phyloP scores from a whole-genome alignment of 2,113 vertebrate genomes.

The Calidris pygmaea region DNA sequence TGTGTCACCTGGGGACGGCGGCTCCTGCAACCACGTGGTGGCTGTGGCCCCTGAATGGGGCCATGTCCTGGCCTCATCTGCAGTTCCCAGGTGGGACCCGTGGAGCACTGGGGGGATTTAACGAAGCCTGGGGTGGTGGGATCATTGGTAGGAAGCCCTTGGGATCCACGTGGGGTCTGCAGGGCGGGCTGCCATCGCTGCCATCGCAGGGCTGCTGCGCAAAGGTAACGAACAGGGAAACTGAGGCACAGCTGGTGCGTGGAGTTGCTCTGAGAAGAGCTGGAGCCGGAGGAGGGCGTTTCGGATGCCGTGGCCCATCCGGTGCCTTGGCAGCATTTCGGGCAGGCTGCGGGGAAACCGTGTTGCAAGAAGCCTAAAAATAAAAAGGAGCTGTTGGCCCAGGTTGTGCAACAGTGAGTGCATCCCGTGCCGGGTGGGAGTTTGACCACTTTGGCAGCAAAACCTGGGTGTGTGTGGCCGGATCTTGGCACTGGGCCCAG shows the following conservation, averaged over 20 bases:
- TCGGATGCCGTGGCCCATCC: accelerated
- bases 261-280: background rate
- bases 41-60: background rate
- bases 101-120: accelerated
- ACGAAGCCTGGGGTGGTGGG: accelerated
- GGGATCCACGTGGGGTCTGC: accelerated
- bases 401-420: background rate
- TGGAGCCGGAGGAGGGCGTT: background rate
- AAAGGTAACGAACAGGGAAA: background rate
- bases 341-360: background rate
- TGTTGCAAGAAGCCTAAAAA: background rate
- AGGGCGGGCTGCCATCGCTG: background rate
- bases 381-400: background rate
- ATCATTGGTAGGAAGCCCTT: background rate
- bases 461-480: accelerated
- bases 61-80: background rate
- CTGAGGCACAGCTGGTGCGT: background rate
- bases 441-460: background rate
- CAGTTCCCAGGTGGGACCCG: background rate
- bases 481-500: background rate
- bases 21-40: background rate
- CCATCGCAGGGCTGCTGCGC: accelerated
- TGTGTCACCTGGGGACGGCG: background rate
- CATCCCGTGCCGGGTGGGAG: background rate
- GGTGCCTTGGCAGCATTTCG: accelerated